These are phyloP conservation scores for Austrofundulus limnaeus DNA, from an alignment of 2,113 vertebrate genomes.

Conservation along the genomic window DNA sequence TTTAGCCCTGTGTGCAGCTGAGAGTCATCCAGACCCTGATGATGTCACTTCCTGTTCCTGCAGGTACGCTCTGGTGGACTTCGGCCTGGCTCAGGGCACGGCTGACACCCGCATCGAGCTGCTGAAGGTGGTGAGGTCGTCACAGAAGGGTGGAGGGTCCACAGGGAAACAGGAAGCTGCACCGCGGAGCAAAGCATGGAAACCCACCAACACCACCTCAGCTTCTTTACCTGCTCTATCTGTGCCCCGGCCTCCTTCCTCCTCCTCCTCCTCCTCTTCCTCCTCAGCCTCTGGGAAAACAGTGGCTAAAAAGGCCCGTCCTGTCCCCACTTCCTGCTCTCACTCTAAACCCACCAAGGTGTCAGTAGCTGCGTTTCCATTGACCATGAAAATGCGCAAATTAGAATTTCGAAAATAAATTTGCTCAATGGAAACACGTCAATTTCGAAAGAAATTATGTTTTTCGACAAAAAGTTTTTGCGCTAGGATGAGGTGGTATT, in stretches of 20 bases:
- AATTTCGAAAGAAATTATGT: no score
- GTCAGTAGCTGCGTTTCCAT: no score
- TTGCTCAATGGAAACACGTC: no score
- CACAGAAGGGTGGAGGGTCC: conserved; percentile 81
- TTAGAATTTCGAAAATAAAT: no score
- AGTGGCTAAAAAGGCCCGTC: conserved; percentile 78
- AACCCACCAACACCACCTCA: conserved; percentile 39
- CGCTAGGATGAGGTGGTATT: no score
- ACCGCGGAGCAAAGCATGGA: conserved; percentile 70
- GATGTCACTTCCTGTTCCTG: background rate
- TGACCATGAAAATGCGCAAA: no score
- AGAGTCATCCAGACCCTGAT: no score
- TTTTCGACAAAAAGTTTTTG: no score
- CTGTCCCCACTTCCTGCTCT: conserved; percentile 56
- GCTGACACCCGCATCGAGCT: conserved; percentile 90
- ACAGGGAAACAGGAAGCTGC: conserved; percentile 71
- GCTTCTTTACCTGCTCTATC: conserved; percentile 50
- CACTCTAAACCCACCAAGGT: conserved; percentile 86
- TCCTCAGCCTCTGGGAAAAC: conserved; percentile 77
- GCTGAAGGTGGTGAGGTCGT: conserved; percentile 86
- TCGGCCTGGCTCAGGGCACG: conserved; percentile 96
- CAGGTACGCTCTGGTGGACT: conserved; percentile 96
- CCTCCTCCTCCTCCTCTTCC: conserved; percentile 57
- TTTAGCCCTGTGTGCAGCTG: no score
- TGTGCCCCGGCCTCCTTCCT: conserved; percentile 62